A percentile compares a stretch with the other conserved stretches of the same genome.
Evolutionary conservation across 2,113 vertebrate species (phyloP).

Genomic region (Marmota flaviventris): DNA sequence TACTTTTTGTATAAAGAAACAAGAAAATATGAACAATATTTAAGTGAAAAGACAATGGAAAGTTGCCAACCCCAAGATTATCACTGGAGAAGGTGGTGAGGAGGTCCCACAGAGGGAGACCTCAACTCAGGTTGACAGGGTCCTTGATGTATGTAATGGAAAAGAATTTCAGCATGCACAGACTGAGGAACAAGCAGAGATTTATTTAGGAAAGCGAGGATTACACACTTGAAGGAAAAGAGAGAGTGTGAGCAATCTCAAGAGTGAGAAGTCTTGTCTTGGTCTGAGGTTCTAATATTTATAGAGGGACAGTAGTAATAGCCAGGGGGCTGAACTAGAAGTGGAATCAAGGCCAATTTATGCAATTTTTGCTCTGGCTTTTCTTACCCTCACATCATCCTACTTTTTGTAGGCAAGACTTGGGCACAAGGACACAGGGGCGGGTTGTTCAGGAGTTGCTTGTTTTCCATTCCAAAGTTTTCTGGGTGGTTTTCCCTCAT

Average conservation of each 20-base stretch:
- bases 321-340: background rate
- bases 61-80: background rate
- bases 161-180: background rate
- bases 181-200: background rate
- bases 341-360: background rate
- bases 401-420: background rate
- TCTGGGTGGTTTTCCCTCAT: background rate
- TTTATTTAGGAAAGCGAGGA: background rate
- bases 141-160: background rate
- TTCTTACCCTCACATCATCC: background rate
- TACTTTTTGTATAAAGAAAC: background rate
- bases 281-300: background rate
- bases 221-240: background rate
- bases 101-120: background rate
- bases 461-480: background rate
- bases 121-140: background rate
- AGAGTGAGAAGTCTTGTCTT: background rate
- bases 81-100: background rate
- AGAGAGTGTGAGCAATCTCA: background rate
- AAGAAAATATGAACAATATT: conserved; percentile 28
- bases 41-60: conserved; percentile 4
- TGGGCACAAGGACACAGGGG: background rate
- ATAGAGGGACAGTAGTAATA: background rate
- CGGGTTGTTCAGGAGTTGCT: background rate
- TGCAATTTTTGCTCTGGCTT: background rate